phyloP scores from a whole-genome alignment of 2,888 invertebrate species.

The Aporophyla lueneburgensis region DNA sequence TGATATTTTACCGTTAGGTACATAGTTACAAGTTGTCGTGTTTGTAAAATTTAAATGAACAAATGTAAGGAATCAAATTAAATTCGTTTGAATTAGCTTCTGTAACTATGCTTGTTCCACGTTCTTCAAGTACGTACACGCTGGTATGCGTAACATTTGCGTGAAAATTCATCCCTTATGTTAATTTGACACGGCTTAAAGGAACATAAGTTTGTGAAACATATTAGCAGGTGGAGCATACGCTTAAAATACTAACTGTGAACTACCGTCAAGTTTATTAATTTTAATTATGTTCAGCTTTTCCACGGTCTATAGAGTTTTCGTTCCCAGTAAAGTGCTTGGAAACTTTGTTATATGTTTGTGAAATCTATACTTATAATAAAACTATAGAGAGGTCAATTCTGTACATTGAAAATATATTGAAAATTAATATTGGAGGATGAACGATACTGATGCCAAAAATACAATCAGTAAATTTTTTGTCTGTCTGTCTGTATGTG shows the following conservation, averaged over 20 bases:
- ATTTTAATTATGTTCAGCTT: constrained; percentile 58
- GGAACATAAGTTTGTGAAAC: constrained; percentile 56
- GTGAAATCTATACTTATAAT: no score
- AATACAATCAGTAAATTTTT: no score
- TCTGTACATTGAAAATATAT: no score
- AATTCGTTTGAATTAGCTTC: constrained; percentile 46
- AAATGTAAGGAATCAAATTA: constrained; percentile 44
- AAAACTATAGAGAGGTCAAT: no score
- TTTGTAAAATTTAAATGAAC: constrained; percentile 51
- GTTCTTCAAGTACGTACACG: constrained; percentile 41
- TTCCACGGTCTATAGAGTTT: constrained; percentile 37
- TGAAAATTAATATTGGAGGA: no score
- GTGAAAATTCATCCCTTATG: constrained; percentile 67
- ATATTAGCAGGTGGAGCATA: constrained; percentile 55
- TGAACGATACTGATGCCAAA: no score
- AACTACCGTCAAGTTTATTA: constrained; percentile 56
- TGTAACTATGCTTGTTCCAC: constrained; percentile 45
- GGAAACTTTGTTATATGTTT: constrained; percentile 15
- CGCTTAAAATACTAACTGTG: constrained; percentile 51
- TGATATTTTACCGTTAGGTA: constrained; percentile 29
- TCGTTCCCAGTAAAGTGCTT: constrained; percentile 26
- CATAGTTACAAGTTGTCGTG: constrained; percentile 15
- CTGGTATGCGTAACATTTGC: constrained; percentile 62
- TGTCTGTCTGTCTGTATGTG: no score
- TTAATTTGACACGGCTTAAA: constrained; percentile 61